These are phyloP conservation scores for Sapayoa aenigma DNA, from an alignment of 2,113 vertebrate genomes.

Conservation along the genomic window DNA sequence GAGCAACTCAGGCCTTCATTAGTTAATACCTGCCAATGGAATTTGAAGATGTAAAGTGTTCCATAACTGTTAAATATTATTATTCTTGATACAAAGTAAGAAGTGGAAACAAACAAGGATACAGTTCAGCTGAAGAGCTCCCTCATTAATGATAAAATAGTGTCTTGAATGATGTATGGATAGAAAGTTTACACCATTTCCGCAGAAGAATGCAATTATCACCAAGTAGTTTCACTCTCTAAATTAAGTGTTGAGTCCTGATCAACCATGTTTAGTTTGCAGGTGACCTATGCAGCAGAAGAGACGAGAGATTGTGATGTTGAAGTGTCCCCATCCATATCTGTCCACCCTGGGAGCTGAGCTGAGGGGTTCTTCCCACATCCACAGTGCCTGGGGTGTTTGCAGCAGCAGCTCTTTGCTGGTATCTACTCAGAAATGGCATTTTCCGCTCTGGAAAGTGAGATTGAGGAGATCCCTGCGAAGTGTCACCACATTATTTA, in stretches of 20 bases:
- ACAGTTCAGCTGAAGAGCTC: background rate
- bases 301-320: background rate
- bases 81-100: background rate
- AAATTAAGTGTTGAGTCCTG: background rate
- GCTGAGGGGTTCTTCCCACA: background rate
- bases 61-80: background rate
- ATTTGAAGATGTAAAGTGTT: background rate
- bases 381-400: fast-evolving
- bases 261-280: background rate
- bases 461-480: background rate
- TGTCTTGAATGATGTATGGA: background rate
- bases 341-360: fast-evolving
- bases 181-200: background rate
- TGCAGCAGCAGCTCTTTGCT: background rate
- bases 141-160: background rate
- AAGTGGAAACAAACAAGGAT: background rate
- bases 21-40: background rate
- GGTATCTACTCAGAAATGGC: background rate
- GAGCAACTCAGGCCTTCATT: background rate
- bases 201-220: background rate
- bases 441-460: background rate
- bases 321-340: background rate
- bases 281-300: background rate
- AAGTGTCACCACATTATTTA: background rate
- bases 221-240: background rate